Percentiles rank a stretch among this genome's conserved stretches.
phyloP scores from a whole-genome alignment of 2,797 vertebrate genomes.

The Tolypeutes matacus region DNA sequence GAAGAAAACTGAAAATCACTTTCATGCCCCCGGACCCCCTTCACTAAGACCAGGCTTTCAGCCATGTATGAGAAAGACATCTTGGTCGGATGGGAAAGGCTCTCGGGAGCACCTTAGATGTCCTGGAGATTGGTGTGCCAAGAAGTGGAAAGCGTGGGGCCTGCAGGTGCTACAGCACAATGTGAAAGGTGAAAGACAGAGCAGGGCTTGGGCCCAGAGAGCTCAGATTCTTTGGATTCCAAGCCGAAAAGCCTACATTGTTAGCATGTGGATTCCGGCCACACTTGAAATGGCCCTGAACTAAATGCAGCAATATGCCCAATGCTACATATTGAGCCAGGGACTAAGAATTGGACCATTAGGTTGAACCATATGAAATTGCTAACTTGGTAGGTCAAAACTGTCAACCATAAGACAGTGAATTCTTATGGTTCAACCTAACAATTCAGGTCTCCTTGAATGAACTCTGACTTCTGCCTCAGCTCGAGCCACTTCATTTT shows the following conservation, averaged over 20 bases:
- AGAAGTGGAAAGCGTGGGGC: not conserved
- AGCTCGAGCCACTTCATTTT: not conserved
- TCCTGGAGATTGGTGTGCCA: not conserved
- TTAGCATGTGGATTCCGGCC: not conserved
- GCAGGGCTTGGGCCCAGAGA: not conserved
- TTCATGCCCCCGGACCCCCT: accelerated
- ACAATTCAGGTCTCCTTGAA: not conserved
- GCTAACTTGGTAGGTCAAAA: not conserved
- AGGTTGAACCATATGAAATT: not conserved
- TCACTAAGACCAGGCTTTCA: not conserved
- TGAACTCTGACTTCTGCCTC: not conserved
- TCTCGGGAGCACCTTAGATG: not conserved
- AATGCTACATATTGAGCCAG: not conserved
- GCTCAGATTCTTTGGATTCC: not conserved
- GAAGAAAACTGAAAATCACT: not conserved
- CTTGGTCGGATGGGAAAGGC: accelerated
- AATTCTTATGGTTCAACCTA: accelerated
- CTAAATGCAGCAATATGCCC: not conserved
- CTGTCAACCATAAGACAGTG: not conserved
- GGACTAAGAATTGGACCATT: not conserved
- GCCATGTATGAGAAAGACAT: not conserved
- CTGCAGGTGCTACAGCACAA: not conserved
- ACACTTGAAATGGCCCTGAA: not conserved
- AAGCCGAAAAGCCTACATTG: not conserved
- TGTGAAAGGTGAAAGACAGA: not conserved